phyloP scores from a whole-genome alignment of 2,888 invertebrate genomes.

The Stegophylla sp. region DNA sequence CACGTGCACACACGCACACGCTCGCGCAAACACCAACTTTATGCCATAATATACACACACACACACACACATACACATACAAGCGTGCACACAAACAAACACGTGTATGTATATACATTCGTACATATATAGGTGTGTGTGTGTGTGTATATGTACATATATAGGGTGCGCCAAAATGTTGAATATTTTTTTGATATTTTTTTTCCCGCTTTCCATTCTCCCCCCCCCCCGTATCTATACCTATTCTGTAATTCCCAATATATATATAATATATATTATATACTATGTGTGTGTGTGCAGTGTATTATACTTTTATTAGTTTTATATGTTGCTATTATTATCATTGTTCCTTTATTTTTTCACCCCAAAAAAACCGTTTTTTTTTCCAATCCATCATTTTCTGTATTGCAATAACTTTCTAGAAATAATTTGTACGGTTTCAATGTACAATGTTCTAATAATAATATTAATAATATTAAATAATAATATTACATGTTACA shows the following conservation, averaged over 20 bases:
- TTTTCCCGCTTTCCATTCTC: neutral
- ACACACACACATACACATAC: neutral
- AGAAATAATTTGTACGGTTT: neutral
- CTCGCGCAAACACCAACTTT: slow-evolving; percentile 36
- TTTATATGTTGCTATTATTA: slow-evolving; percentile 12
- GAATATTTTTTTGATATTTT: slow-evolving; percentile 39
- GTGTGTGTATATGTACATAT: neutral
- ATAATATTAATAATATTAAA: no score
- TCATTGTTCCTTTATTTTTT: neutral
- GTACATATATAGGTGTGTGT: neutral
- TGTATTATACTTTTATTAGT: slow-evolving; percentile 4
- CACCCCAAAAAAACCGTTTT: no score
- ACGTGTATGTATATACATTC: neutral
- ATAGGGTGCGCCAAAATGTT: slow-evolving; percentile 34
- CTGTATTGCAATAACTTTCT: neutral
- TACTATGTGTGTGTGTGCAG: neutral
- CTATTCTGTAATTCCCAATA: slow-evolving; percentile 4
- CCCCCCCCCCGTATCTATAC: neutral
- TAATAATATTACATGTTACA: no score
- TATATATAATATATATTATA: neutral
- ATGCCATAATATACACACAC: slow-evolving; percentile 33
- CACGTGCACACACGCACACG: neutral
- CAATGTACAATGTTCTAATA: neutral
- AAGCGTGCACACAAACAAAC: neutral
- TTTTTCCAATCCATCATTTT: no score